A percentile compares a stretch with the other conserved stretches of the same genome.
phyloP scores from a whole-genome alignment of 2,888 invertebrate species.

The Therioaphis trifolii region DNA sequence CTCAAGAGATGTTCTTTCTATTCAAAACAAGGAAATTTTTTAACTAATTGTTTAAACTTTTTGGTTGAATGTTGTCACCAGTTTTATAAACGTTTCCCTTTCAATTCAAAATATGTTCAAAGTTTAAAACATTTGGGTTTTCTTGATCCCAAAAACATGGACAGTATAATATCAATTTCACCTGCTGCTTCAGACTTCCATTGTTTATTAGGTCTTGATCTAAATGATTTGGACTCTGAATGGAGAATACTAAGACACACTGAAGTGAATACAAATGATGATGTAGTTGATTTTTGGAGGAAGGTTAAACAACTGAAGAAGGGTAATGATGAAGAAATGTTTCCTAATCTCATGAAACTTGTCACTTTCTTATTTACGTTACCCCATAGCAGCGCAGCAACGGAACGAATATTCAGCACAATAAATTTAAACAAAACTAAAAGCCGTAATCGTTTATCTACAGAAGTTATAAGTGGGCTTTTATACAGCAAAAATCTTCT shows the following conservation, averaged over 20 bases:
- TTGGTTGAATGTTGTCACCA: not conserved
- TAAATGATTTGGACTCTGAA: conserved; percentile 6
- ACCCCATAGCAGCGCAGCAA: not conserved
- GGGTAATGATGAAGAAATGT: conserved; percentile 10
- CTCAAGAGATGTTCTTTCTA: no score
- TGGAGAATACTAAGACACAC: not conserved
- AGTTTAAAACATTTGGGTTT: conserved; percentile 2
- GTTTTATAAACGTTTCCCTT: no score
- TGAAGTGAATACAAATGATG: not conserved
- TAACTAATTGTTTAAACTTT: not conserved
- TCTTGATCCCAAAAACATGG: not conserved
- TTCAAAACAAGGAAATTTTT: no score
- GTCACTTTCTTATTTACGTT: not conserved
- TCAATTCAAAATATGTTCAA: conserved; percentile 1
- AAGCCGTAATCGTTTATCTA: conserved; percentile 3
- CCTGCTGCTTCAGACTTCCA: not conserved
- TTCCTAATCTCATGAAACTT: not conserved
- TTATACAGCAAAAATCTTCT: not conserved
- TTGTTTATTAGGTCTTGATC: not conserved
- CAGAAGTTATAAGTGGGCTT: not conserved
- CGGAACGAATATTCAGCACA: no score
- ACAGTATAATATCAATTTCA: conserved; percentile 1
- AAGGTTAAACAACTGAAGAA: not conserved
- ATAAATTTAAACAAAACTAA: conserved; percentile 18
- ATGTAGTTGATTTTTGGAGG: not conserved